Evolutionary conservation across 2,888 invertebrate genomes (phyloP).

Genomic region (Quadroppia sp.): DNA sequence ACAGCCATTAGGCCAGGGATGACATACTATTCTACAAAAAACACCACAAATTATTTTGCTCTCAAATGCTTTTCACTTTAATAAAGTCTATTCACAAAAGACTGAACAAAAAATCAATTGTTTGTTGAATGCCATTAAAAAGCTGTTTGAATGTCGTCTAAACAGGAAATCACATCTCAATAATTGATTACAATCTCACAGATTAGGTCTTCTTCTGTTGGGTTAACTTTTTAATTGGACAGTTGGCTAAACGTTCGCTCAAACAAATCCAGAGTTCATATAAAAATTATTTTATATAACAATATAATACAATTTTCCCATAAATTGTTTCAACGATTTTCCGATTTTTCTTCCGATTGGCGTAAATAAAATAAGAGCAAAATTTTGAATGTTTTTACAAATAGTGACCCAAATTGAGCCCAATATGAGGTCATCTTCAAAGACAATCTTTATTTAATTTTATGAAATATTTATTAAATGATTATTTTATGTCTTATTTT

Average conservation of each 20-base stretch:
- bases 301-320: neutral
- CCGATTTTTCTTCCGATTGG: no score
- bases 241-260: neutral
- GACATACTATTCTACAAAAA: neutral
- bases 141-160: neutral
- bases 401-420: no score
- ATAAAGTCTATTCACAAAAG: neutral
- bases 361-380: no score
- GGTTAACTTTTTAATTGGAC: neutral
- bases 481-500: neutral
- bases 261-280: neutral
- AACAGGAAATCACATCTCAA: neutral
- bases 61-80: neutral
- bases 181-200: constrained; percentile 12
- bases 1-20: neutral
- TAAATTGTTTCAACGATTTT: no score
- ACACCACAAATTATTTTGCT: neutral
- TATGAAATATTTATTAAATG: neutral
- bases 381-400: no score
- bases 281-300: no score
- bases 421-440: neutral
- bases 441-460: neutral
- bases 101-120: neutral
- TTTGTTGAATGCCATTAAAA: neutral
- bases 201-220: neutral